A percentile compares a stretch with the other conserved stretches of the same genome.
These are phyloP conservation scores for Eulithis prunata DNA, from an alignment of 2,888 invertebrate species.

Conservation along the genomic window DNA sequence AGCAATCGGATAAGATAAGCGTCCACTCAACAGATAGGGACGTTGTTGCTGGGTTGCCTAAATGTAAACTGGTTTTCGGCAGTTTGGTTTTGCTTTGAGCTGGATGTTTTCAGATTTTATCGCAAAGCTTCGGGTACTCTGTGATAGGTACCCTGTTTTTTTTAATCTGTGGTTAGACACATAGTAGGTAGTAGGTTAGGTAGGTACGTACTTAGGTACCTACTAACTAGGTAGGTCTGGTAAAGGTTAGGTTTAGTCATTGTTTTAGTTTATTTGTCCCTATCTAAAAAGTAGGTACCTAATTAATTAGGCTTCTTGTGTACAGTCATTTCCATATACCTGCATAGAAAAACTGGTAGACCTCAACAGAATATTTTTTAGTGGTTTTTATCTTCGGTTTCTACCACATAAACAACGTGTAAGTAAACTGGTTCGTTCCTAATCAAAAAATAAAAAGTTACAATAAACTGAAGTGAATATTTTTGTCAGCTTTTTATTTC, in stretches of 20 bases:
- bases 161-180: not conserved
- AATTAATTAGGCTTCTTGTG: too few relatives aligned
- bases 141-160: not conserved
- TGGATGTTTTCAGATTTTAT: conserved; percentile 6
- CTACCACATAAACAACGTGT: not conserved
- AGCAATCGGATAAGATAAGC: conserved; percentile 23
- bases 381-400: too few relatives aligned
- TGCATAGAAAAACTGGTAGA: too few relatives aligned
- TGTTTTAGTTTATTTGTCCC: too few relatives aligned
- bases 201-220: too few relatives aligned
- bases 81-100: conserved; percentile 15
- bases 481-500: conserved; percentile 13
- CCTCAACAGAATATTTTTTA: too few relatives aligned
- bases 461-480: not conserved
- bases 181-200: too few relatives aligned
- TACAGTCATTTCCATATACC: too few relatives aligned
- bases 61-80: conserved; percentile 19
- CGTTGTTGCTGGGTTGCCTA: conserved; percentile 32
- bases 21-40: conserved; percentile 3
- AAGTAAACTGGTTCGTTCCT: not conserved
- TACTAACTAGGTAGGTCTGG: too few relatives aligned
- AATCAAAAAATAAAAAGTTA: not conserved
- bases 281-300: too few relatives aligned
- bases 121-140: not conserved
- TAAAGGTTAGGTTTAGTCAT: too few relatives aligned